Evolutionary conservation across 2,888 invertebrate genomes (phyloP), one percentile per base, ranked within the genome.

Genomic region (Caenorhabditis wallacei): DNA sequence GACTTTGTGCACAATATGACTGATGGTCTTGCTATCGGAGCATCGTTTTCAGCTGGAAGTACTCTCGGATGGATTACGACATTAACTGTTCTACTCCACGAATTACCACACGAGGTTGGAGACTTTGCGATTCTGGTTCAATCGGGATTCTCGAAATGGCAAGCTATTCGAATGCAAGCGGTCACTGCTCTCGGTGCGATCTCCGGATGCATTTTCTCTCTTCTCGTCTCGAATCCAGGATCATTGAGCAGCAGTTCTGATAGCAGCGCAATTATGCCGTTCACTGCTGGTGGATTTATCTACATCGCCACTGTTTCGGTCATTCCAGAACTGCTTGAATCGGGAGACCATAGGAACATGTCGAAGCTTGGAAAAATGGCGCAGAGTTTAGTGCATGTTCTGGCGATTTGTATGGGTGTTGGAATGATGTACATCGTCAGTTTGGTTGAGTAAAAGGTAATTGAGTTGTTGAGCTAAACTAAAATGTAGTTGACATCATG

Each of bases 271-370:
- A 96, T 99, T 70, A 93, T 99, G 79, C 98, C 99, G 13, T 98
- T 99, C 83, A 92, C 92, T 56, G 89, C 89, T 26, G 92, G 92
- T 1, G 94, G 99, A 16, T 99, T 99, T 92, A 98, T 99, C 92
- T 99, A 99, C 92, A 98, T 99, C 90, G 98, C 99, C 22, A 96
- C 98, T n/a, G 99, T 99, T 0, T 97, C 98, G 83, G 97, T 99
- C 22, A 96, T 99, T 92, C 99, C 99, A 11, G 98, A 99, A 93
- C 94, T 99, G 63, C 94, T 99, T 24, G 61, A 74, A 40, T 54
- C 51, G n/a, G 66, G 72, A 37, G 72, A 80, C 3, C 66, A 80
- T 30, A 59, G 51, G 1, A 64, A 64, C n/a, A 18, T 79, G 46
- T 81, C 81, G 66, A 81, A 69, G 22, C n/a, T 43, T 18, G 61